These are phyloP conservation scores for Balanococcus diminutus DNA, from an alignment of 2,888 invertebrate species.

Conservation along the genomic window DNA sequence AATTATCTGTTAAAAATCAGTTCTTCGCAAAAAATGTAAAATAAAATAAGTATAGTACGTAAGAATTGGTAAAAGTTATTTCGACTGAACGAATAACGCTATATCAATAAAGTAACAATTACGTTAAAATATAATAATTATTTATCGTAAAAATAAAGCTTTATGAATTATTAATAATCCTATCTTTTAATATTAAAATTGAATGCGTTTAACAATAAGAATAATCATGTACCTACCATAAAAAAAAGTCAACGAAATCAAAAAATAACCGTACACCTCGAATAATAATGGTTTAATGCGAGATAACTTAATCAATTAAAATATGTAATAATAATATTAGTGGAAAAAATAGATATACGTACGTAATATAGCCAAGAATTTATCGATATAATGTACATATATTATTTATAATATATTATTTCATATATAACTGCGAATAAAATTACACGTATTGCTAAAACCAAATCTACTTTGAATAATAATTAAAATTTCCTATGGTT, in stretches of 20 bases:
- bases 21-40: background rate
- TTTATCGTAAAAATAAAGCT: background rate
- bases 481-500: too few relatives aligned
- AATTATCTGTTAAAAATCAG: background rate
- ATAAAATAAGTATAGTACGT: background rate
- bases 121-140: background rate
- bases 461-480: background rate
- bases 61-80: background rate
- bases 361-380: background rate
- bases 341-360: background rate
- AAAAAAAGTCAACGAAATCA: constrained; percentile 24
- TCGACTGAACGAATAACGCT: background rate
- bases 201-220: constrained; percentile 9
- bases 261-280: constrained; percentile 21
- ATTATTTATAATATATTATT: background rate
- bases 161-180: background rate
- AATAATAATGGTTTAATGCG: constrained; percentile 17
- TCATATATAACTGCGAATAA: background rate
- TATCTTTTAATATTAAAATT: constrained; percentile 5
- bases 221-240: background rate
- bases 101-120: background rate
- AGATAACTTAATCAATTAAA: background rate
- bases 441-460: background rate
- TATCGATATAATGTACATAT: background rate
- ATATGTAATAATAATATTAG: background rate